Conservation (phyloP, 2,113 vertebrate genomes). For the Dissostichus mawsoni region DNA sequence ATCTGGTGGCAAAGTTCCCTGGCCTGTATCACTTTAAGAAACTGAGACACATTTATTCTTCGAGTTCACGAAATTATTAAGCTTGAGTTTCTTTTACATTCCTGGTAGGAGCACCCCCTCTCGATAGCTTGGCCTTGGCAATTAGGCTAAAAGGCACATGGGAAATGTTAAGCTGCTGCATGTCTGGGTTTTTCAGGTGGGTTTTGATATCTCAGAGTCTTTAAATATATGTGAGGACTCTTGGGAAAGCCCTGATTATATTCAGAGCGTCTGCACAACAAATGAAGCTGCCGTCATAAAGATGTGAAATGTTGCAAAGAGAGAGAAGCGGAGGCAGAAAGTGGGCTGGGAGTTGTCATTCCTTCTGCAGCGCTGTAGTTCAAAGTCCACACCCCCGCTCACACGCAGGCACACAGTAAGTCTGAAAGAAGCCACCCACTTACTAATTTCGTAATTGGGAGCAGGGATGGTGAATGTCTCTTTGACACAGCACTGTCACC, state of each 20-base stretch:
- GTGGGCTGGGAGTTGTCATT: conserved; percentile 31
- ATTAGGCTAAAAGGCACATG: conserved; percentile 43
- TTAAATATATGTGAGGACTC: conserved; percentile 53
- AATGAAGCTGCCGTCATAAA: conserved; percentile 37
- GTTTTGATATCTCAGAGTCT: conserved; percentile 34
- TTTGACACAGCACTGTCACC: conserved; percentile 9
- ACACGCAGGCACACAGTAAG: conserved; percentile 1
- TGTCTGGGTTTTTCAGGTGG: conserved; percentile 22
- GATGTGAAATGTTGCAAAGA: background rate
- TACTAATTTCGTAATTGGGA: conserved; percentile 33
- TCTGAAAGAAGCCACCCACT: conserved; percentile 26
- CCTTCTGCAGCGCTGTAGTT: background rate
- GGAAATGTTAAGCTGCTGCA: conserved; percentile 30
- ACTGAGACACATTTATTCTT: conserved; percentile 17
- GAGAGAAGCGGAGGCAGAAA: background rate
- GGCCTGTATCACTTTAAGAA: conserved; percentile 23
- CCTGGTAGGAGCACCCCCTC: conserved; percentile 23
- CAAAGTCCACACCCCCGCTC: conserved; percentile 21
- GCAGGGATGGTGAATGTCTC: conserved; percentile 11
- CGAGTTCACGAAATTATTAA: background rate
- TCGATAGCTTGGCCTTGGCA: conserved; percentile 17
- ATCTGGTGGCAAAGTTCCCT: background rate
- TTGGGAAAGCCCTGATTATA: conserved; percentile 31
- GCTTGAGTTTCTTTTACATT: background rate
- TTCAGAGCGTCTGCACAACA: conserved; percentile 27